A percentile compares a stretch with the other conserved stretches of the same genome.
phyloP scores from a whole-genome alignment of 1,140 invertebrate species.

The Polypedilum vanderplanki region DNA sequence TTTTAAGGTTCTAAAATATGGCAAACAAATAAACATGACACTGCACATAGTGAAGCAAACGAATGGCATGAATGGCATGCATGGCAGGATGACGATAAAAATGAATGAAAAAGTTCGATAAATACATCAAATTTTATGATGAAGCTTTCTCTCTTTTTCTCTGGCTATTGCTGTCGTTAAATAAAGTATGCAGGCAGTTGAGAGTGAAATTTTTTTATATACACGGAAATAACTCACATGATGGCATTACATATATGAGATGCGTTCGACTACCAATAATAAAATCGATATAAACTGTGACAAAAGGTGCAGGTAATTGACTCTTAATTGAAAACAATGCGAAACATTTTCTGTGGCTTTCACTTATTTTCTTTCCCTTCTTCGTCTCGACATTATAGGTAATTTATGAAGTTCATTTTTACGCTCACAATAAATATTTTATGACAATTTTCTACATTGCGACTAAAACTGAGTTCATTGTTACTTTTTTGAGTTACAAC shows the following conservation, averaged over 20 bases:
- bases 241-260: no score
- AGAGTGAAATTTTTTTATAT: no score
- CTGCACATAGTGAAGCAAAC: not conserved
- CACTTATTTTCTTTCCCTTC: not conserved
- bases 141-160: no score
- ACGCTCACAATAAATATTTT: slow-evolving; percentile 28
- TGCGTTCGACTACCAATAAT: not conserved
- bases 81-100: not conserved
- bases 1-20: not conserved
- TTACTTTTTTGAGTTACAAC: not conserved
- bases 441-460: slow-evolving; percentile 2
- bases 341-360: slow-evolving; percentile 21
- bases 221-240: no score
- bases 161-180: no score
- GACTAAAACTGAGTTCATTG: not conserved
- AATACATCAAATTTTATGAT: slow-evolving; percentile 19
- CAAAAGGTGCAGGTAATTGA: slow-evolving; percentile 24
- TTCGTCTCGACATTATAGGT: not conserved
- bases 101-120: not conserved
- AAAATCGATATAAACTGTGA: not conserved
- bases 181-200: no score
- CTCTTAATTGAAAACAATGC: slow-evolving; percentile 22
- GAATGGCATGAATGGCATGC: not conserved
- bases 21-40: not conserved
- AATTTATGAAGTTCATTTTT: slow-evolving; percentile 26